Evolutionary conservation across 2,797 vertebrate genomes (phyloP), one percentile per base, ranked within the genome.

Genomic region (Anguilla anguilla): DNA sequence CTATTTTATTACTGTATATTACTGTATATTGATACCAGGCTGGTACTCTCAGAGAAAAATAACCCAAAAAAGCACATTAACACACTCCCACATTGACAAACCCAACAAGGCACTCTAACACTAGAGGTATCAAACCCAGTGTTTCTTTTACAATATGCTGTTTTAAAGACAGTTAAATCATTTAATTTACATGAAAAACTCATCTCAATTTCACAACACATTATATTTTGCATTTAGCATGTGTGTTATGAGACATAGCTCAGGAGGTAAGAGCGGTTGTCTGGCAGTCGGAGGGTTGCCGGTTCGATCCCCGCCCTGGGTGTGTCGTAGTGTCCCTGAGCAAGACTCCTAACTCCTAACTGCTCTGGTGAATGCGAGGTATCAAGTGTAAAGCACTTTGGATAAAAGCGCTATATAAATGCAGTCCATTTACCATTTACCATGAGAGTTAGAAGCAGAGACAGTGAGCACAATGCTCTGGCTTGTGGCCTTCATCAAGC

Each of bases 21-120:
- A n/a, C 64, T 69, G 25, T 28, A 28, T 9, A 69, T 28, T 69
- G 64, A n/a, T n/a, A 7, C 64, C 64, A 69, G 64, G 64, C 64
- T 69, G n/a, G 64, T 69, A 77, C 17, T 39, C 28, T 31, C 69
- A 88, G 53, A 22, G 6, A 51, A 84, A 67, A 85, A 39, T 82
- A 72, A 72, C 11, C 64, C n/a, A 69, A 69, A 6, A 28, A 6
- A 69, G n/a, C 53, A 55, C 53, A 22, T 64, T 22, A 3, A 72
- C 67, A 72, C 67, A 72, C 67, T 28, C 3, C 22, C 64, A 28
- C 64, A n/a, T 69, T 6, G 25, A 28, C 25, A 84, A n/a, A 69
- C 64, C 69, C 69, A 31, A 13, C 69, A 72, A 19, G 2, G 28
- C 69, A 35, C 10, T 43, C 17, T 39, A 39, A 77, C 31, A 53